A percentile compares a stretch with the other conserved stretches of the same genome.
These are phyloP conservation scores for Drymodes brunneopygia DNA, from an alignment of 2,113 vertebrate species.

Conservation along the genomic window DNA sequence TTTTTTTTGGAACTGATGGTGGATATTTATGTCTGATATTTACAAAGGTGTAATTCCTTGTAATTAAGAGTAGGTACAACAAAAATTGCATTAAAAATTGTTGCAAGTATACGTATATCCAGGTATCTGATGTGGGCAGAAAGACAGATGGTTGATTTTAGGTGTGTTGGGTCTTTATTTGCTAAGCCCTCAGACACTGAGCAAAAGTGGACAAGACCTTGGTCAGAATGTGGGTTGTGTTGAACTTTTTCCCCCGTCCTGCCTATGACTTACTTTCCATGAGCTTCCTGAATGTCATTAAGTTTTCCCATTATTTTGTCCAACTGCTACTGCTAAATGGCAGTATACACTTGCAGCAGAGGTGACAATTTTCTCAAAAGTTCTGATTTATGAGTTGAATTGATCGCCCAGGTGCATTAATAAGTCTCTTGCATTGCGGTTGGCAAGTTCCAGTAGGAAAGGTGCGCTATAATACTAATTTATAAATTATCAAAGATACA, in stretches of 20 bases:
- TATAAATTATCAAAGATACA: not conserved
- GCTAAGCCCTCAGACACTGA: not conserved
- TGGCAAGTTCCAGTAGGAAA: not conserved
- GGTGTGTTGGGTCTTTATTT: not conserved
- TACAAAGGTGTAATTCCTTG: not conserved
- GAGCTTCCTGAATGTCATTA: not conserved
- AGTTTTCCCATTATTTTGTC: not conserved
- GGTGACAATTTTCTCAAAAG: not conserved
- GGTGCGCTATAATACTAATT: not conserved
- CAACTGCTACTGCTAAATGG: not conserved
- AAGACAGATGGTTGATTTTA: not conserved
- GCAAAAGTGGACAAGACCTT: not conserved
- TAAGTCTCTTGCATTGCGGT: not conserved
- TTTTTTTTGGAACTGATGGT: not conserved
- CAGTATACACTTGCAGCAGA: not conserved
- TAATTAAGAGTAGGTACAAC: not conserved
- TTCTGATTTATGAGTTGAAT: not conserved
- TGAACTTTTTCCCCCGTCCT: rapidly evolving
- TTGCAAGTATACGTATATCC: not conserved
- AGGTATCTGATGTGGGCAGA: not conserved
- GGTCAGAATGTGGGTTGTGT: not conserved
- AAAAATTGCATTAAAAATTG: not conserved
- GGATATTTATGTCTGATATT: not conserved
- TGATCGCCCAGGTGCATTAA: not conserved
- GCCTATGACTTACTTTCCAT: not conserved